Conservation (phyloP, 2,797 vertebrate species). For the Trematomus bernacchii region DNA sequence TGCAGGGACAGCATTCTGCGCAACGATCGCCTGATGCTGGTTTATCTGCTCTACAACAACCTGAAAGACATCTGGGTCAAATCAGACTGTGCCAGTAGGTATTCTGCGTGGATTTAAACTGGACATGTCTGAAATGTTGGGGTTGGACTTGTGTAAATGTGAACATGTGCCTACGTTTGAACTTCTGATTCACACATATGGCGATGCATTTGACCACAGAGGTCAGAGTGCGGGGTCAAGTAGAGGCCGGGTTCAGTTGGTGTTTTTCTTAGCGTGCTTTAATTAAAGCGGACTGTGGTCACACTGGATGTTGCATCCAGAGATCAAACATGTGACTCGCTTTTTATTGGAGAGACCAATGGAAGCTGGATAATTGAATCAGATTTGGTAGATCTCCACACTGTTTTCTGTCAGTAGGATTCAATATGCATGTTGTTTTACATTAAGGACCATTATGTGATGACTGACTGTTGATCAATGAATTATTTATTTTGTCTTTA, state of each 20-base stretch:
- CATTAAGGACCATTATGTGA: no score
- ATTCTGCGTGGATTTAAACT: neutral
- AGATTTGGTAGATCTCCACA: neutral
- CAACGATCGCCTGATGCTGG: conserved; percentile 92
- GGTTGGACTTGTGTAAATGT: neutral
- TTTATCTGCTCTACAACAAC: conserved; percentile 85
- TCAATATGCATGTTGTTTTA: neutral
- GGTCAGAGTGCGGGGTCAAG: conserved; percentile 30
- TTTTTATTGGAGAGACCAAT: neutral
- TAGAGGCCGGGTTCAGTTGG: conserved; percentile 8
- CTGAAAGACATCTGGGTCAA: conserved; percentile 86
- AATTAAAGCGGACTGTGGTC: neutral
- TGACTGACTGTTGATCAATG: neutral
- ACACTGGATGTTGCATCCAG: neutral
- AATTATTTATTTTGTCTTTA: neutral
- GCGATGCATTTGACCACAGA: conserved; percentile 10
- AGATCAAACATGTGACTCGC: conserved; percentile 22
- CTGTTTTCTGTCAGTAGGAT: no score
- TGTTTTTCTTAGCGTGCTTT: neutral
- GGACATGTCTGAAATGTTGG: neutral
- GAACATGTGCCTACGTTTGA: neutral
- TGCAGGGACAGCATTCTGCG: conserved; percentile 92
- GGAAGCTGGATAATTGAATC: neutral
- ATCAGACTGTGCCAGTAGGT: conserved; percentile 89
- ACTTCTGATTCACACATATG: neutral